Evolutionary conservation across 1,140 invertebrate genomes (phyloP).

Genomic region (Sarcophaga peregrina): DNA sequence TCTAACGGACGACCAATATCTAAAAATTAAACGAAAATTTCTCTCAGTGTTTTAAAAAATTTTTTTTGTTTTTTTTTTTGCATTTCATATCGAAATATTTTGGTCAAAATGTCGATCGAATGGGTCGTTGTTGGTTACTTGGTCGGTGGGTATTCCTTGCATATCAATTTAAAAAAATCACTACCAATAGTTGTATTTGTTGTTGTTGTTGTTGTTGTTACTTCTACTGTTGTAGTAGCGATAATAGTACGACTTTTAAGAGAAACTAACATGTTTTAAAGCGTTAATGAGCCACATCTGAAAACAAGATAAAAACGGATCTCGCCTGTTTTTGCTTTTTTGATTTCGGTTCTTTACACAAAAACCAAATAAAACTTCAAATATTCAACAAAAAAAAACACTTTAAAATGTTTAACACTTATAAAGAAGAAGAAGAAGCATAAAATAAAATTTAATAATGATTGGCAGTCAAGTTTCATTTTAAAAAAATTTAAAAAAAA

Average conservation of each 20-base stretch:
- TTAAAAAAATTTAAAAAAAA: neutral
- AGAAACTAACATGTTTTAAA: conserved; percentile 35
- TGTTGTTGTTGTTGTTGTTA: neutral
- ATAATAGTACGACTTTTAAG: neutral
- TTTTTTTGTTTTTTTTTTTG: neutral
- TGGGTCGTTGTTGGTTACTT: neutral
- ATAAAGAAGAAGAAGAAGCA: neutral
- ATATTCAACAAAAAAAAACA: neutral
- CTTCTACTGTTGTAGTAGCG: neutral
- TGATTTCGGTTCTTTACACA: neutral
- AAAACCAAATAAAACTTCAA: neutral
- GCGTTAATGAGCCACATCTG: conserved; percentile 38
- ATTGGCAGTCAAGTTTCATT: conserved; percentile 42
- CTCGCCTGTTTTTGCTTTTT: neutral
- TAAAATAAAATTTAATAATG: conserved; percentile 28
- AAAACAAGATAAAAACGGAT: conserved; percentile 17
- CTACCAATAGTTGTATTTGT: neutral
- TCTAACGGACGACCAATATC: too few species aligned
- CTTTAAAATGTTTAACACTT: neutral
- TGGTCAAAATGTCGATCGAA: conserved; percentile 28
- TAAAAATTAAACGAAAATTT: neutral
- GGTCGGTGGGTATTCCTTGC: neutral
- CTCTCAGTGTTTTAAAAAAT: neutral
- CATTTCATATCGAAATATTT: neutral
- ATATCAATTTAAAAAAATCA: conserved; percentile 22